phyloP scores from a whole-genome alignment of 2,888 invertebrate genomes.

The Apeira syringaria region DNA sequence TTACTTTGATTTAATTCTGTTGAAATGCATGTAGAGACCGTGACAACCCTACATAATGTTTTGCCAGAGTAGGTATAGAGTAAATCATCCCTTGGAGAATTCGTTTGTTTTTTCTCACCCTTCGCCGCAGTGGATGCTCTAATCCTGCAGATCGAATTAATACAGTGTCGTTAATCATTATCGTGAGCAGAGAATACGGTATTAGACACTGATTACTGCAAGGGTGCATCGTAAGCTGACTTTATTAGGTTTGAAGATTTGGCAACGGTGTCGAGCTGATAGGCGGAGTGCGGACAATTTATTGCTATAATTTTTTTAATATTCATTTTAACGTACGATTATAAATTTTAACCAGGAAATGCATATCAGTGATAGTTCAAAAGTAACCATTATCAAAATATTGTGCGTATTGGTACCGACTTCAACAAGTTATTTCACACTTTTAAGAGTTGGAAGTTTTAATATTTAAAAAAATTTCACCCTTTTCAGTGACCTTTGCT shows the following conservation, averaged over 20 bases:
- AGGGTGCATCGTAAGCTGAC: slow-evolving; percentile 66
- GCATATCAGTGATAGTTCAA: no score
- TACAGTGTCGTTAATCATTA: slow-evolving; percentile 82
- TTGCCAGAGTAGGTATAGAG: not conserved
- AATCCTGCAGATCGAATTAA: slow-evolving; percentile 81
- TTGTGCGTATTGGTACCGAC: no score
- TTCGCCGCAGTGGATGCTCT: slow-evolving; percentile 60
- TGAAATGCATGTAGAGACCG: no score
- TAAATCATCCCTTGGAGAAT: slow-evolving; percentile 60
- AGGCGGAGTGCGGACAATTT: slow-evolving; percentile 5
- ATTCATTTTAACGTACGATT: no score
- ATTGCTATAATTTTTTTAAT: not conserved
- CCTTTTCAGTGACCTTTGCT: no score
- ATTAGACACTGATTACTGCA: slow-evolving; percentile 76
- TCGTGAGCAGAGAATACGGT: slow-evolving; percentile 75
- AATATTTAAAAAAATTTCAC: no score
- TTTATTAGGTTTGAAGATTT: slow-evolving; percentile 40
- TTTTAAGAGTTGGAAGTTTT: no score
- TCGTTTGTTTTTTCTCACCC: slow-evolving; percentile 75
- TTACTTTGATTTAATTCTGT: no score
- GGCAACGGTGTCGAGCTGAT: slow-evolving; percentile 33
- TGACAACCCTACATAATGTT: no score
- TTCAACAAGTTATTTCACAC: no score
- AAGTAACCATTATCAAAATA: no score
- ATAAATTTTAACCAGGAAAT: no score